phyloP scores from a whole-genome alignment of 2,113 vertebrate species.

The Perca schrenkii region DNA sequence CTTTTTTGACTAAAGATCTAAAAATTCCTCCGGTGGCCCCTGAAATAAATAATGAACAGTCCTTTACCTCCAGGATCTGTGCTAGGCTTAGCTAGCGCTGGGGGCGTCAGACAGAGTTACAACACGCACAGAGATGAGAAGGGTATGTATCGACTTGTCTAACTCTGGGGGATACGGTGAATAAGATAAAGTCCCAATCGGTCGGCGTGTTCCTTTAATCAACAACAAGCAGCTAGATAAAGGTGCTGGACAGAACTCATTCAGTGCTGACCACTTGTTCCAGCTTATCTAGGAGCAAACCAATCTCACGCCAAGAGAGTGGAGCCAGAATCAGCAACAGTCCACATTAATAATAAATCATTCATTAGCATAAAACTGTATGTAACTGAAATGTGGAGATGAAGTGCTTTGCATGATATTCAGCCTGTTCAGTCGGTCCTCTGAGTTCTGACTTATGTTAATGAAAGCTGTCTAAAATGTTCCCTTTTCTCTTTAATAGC shows the following conservation, averaged over 20 bases:
- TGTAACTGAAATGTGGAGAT: neutral
- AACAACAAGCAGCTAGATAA: neutral
- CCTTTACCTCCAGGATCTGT: too few species aligned
- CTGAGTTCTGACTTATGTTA: neutral
- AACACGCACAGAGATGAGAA: too few species aligned
- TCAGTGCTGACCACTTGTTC: neutral
- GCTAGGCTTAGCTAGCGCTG: too few species aligned
- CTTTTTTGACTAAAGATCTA: too few species aligned
- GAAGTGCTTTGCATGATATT: neutral
- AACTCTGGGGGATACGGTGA: too few species aligned
- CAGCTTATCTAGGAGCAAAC: neutral
- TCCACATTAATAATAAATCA: neutral
- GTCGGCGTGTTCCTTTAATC: neutral
- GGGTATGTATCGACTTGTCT: too few species aligned
- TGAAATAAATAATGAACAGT: too few species aligned
- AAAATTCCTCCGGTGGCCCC: too few species aligned
- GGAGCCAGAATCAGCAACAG: neutral
- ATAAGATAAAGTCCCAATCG: too few species aligned
- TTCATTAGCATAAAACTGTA: neutral
- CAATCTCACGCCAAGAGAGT: neutral
- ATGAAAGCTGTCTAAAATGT: neutral
- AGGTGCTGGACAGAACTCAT: neutral
- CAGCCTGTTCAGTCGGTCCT: neutral
- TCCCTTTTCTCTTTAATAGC: neutral
- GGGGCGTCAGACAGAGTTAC: too few species aligned